phyloP scores from a whole-genome alignment of 2,113 vertebrate species.

The Colius striatus region DNA sequence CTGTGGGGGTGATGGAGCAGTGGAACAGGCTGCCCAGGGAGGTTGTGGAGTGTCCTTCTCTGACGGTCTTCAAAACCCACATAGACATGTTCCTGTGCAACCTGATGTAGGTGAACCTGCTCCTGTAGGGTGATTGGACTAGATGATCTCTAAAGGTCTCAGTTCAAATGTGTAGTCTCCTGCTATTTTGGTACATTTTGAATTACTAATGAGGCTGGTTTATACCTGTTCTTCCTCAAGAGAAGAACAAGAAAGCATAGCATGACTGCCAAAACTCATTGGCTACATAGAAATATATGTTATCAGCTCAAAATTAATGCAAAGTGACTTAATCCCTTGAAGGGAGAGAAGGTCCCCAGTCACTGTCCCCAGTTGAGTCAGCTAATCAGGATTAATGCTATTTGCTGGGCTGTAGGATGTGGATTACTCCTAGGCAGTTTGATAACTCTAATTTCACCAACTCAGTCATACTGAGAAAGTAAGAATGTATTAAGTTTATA shows the following conservation, averaged over 20 bases:
- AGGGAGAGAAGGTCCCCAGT: not conserved
- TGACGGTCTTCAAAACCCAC: too few species aligned
- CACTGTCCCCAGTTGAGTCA: not conserved
- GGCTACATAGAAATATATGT: not conserved
- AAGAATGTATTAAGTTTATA: not conserved
- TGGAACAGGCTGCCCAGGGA: too few species aligned
- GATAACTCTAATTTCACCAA: not conserved
- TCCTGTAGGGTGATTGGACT: too few species aligned
- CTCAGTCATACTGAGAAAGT: not conserved
- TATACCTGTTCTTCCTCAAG: not conserved
- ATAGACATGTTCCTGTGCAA: too few species aligned
- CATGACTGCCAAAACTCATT: not conserved
- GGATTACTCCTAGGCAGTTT: not conserved
- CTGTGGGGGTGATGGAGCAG: too few species aligned
- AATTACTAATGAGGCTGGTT: not conserved
- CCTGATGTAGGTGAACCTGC: too few species aligned
- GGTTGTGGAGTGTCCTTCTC: too few species aligned
- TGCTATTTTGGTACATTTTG: not conserved
- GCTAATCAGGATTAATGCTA: not conserved
- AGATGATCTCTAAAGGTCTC: not conserved
- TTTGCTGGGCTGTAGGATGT: not conserved
- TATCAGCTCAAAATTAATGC: not conserved
- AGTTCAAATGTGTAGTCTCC: not conserved
- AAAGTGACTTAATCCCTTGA: not conserved
- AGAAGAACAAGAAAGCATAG: not conserved